Percentiles rank a stretch among this genome's conserved stretches.
These are phyloP conservation scores for human (Homo sapiens) DNA, from an alignment of 2,113 vertebrate genomes.

Conservation along the genomic window DNA sequence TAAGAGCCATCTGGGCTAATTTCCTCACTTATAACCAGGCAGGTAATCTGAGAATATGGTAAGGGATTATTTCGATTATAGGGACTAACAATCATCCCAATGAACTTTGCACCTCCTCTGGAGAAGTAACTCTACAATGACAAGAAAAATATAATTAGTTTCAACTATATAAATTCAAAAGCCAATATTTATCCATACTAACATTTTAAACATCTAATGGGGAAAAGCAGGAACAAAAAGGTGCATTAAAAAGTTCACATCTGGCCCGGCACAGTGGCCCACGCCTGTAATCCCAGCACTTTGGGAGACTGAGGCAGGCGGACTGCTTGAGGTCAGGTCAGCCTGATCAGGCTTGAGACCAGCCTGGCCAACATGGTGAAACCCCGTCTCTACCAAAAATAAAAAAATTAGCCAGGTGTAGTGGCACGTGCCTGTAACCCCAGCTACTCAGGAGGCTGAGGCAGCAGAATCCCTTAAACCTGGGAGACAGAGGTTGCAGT, in stretches of 20 bases:
- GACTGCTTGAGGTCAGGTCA: too few species aligned
- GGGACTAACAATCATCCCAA: conserved; percentile 98
- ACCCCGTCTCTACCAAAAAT: too few species aligned
- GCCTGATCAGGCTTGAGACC: too few species aligned
- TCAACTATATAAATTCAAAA: conserved; percentile 19
- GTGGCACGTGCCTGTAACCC: too few species aligned
- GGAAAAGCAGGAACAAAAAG: background rate
- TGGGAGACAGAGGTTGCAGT: too few species aligned
- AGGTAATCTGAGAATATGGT: conserved; percentile 95
- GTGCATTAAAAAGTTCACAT: background rate
- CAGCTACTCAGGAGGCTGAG: too few species aligned
- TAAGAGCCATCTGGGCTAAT: conserved; percentile 87
- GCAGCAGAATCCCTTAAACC: too few species aligned
- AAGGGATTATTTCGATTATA: conserved; percentile 95
- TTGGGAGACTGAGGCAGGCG: too few species aligned
- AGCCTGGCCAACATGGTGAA: too few species aligned
- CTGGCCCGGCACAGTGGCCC: too few species aligned
- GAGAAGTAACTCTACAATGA: conserved; percentile 95
- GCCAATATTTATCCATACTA: conserved; percentile 30
- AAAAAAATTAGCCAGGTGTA: too few species aligned
- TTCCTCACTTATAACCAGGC: conserved; percentile 94
- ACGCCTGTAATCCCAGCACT: too few species aligned
- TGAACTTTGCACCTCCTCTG: conserved; percentile 96
- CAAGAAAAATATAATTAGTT: conserved; percentile 55
- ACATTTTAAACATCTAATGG: background rate